phyloP scores from a whole-genome alignment of 2,113 vertebrate genomes.

The Vombatus ursinus region DNA sequence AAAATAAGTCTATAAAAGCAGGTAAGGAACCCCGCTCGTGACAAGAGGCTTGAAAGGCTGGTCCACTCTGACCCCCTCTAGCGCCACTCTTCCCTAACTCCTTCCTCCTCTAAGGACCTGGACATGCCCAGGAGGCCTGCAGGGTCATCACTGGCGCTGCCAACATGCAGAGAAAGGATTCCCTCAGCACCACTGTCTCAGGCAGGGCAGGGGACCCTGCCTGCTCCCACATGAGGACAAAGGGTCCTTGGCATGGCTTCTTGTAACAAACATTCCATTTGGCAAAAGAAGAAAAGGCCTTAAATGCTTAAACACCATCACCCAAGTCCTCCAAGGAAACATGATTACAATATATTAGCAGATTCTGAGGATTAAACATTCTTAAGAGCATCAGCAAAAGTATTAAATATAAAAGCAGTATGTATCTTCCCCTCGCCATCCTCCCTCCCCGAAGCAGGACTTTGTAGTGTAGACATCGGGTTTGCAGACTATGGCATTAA shows the following conservation, averaged over 20 bases:
- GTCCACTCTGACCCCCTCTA: background rate
- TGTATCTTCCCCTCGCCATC: slow-evolving; percentile 58
- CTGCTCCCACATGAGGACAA: background rate
- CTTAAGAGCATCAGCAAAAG: slow-evolving; percentile 80
- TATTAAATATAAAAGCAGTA: slow-evolving; percentile 81
- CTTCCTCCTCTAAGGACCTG: background rate
- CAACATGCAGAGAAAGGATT: slow-evolving; percentile 52
- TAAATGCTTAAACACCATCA: slow-evolving; percentile 57
- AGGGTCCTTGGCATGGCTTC: slow-evolving; percentile 57
- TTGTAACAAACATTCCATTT: slow-evolving; percentile 63
- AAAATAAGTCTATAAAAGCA: background rate
- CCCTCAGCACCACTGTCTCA: rapidly evolving
- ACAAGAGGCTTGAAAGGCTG: background rate
- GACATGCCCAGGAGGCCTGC: background rate
- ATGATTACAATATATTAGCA: slow-evolving; percentile 79
- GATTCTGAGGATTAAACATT: slow-evolving; percentile 78
- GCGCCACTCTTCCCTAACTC: background rate
- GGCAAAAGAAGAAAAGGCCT: slow-evolving; percentile 69
- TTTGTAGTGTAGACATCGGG: slow-evolving; percentile 75
- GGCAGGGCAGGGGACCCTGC: background rate
- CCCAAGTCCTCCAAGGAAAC: slow-evolving; percentile 65
- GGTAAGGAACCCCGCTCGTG: background rate
- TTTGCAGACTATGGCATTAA: slow-evolving; percentile 61
- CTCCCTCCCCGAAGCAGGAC: slow-evolving; percentile 68
- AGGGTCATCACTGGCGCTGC: slow-evolving; percentile 47